Conservation (phyloP, 2,797 vertebrate genomes). For the Danio jaintianensis region DNA sequence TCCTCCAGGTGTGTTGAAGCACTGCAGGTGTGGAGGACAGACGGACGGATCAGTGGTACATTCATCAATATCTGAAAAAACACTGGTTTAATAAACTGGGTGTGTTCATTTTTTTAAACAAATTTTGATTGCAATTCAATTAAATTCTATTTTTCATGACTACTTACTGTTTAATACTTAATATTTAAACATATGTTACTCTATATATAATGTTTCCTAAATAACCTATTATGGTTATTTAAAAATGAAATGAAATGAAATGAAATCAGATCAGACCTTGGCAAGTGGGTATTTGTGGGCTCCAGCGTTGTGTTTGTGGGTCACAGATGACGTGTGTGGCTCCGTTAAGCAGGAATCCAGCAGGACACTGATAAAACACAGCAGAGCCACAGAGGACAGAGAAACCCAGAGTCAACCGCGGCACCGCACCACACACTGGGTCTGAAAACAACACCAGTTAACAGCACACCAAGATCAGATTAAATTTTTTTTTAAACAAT, state of each 20-base stretch:
- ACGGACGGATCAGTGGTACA: conserved; percentile 69
- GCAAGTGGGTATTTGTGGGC: conserved; percentile 75
- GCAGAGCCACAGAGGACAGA: conserved; percentile 74
- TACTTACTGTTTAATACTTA: background rate
- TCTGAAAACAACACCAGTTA: conserved; percentile 63
- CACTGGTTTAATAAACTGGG: background rate
- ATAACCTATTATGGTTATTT: background rate
- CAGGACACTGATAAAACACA: conserved; percentile 77
- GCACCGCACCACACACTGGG: conserved; percentile 76
- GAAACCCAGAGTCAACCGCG: conserved; percentile 74
- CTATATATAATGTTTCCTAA: background rate
- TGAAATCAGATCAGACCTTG: conserved; percentile 66
- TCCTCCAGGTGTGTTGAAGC: conserved; percentile 76
- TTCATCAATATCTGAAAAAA: conserved; percentile 78
- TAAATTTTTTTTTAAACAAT: no score
- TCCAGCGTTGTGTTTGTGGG: conserved; percentile 73
- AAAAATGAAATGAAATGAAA: background rate
- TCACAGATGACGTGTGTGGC: conserved; percentile 78
- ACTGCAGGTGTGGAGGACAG: conserved; percentile 72
- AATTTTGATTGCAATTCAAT: no score
- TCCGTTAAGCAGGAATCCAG: conserved; percentile 76
- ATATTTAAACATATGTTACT: background rate
- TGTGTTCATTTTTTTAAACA: no score
- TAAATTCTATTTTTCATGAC: background rate
- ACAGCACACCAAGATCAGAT: background rate